Evolutionary conservation across 2,888 invertebrate genomes (phyloP).

Genomic region (Adineta ricciae): DNA sequence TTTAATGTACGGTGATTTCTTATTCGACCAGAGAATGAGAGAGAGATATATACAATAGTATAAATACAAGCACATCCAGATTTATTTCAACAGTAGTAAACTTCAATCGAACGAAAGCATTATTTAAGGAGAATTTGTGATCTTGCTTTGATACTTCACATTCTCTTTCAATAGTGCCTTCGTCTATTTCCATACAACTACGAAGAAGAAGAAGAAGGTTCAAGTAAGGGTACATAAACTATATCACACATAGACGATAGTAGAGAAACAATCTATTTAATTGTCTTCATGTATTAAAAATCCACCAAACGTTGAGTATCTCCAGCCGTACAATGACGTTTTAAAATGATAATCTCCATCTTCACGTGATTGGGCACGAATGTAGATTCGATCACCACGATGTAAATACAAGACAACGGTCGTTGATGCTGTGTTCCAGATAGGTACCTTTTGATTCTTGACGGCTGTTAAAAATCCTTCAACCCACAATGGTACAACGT

Average conservation of each 20-base stretch:
- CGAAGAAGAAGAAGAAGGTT: not conserved
- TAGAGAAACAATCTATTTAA: not conserved
- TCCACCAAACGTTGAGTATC: slow-evolving; percentile 17
- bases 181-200: not conserved
- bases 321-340: slow-evolving; percentile 12
- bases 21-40: not conserved
- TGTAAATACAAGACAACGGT: slow-evolving; percentile 16
- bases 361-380: slow-evolving; percentile 7
- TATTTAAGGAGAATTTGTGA: slow-evolving; percentile 21
- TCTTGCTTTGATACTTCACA: not conserved
- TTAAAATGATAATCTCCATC: slow-evolving; percentile 17
- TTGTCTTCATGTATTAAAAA: slow-evolving; percentile 20
- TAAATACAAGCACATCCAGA: not conserved
- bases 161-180: slow-evolving; percentile 24
- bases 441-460: slow-evolving; percentile 16
- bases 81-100: slow-evolving; percentile 7
- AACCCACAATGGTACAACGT: slow-evolving; percentile 2
- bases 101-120: slow-evolving; percentile 1
- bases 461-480: slow-evolving; percentile 10
- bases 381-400: slow-evolving; percentile 4
- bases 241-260: not conserved
- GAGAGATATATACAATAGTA: not conserved
- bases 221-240: not conserved
- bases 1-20: not conserved
- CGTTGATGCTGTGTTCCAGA: slow-evolving; percentile 20